Base-by-base conservation (phyloP, 64 coral and sea anemone species). In the Montipora efflorescens region DNA sequence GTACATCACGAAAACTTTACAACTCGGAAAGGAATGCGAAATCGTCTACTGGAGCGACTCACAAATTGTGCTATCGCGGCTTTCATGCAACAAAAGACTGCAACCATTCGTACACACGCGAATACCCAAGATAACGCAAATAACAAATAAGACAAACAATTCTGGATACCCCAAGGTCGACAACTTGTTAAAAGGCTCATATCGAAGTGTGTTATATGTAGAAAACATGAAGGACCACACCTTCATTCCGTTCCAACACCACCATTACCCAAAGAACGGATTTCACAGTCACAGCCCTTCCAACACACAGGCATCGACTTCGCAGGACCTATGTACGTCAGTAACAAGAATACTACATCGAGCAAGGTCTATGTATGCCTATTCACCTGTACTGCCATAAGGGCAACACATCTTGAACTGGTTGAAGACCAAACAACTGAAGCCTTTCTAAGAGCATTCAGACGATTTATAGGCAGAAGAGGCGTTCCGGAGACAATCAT, bases 101-200 rank as follows among this genome's bases (percentile, higher is more conserved):
- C 25, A 25, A 25, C 25, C 25, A 25, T 25, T 25, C 25, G 25
- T 25, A 25, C 25, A 25, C 25, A 25, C 1, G 25, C 25, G 25
- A 25, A 25, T 25, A 25, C 25, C 25, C 25, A 25, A 25, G 25
- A 25, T 25, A 25, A 25, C 25, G 25, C 25, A 25, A 25, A 25
- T 25, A 25, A 25, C 25, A 94, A 49, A 72, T 94, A 15, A 72
- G 92, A 46, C 92, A 94, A 94, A 89, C 70, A 12, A 46, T 94
- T 82, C 73, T 89, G 92, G 92, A 94, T 94, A 59, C 92, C 75
- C 3, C 79, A 89, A 83, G 92, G 92, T 51, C 79, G 87, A 75
- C 86, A 94, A 44, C 51, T 69, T 9, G 79, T 94, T 46, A 94
- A 89, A 48, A 80, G 79, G 76, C 48, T 75, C 13, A 58, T 82